Percentiles rank a stretch among this genome's conserved stretches.
These are phyloP conservation scores for Xestia rhomboidea DNA, from an alignment of 2,888 invertebrate species.

Conservation along the genomic window DNA sequence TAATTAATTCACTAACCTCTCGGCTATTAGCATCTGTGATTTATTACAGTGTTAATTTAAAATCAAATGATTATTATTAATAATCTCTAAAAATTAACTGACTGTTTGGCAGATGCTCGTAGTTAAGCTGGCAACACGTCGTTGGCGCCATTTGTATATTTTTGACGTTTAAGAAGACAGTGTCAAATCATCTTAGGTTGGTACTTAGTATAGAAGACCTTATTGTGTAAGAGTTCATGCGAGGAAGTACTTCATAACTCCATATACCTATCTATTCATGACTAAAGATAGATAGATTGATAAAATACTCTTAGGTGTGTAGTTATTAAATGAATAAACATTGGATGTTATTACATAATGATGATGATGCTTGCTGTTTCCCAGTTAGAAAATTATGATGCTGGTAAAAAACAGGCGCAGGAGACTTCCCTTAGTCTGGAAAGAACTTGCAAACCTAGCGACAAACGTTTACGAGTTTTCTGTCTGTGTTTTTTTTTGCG, in stretches of 20 bases:
- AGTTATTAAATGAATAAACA: neutral
- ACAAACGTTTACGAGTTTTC: neutral
- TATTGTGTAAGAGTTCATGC: neutral
- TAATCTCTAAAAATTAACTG: slow-evolving; percentile 46
- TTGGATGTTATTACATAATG: too few relatives aligned
- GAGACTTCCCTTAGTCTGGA: neutral
- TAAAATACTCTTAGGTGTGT: neutral
- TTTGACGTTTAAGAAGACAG: slow-evolving; percentile 1
- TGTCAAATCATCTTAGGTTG: slow-evolving; percentile 38
- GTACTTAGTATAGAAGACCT: neutral
- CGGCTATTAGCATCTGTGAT: slow-evolving; percentile 27
- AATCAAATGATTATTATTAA: slow-evolving; percentile 45
- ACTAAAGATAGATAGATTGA: neutral
- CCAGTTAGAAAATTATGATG: neutral
- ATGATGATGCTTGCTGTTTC: neutral
- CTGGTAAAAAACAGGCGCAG: neutral
- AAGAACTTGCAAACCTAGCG: neutral
- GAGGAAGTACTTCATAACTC: neutral
- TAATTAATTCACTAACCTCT: slow-evolving; percentile 51
- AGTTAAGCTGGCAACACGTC: slow-evolving; percentile 43
- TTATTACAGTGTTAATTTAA: slow-evolving; percentile 48
- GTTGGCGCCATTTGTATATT: slow-evolving; percentile 50
- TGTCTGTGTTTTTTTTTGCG: too few relatives aligned
- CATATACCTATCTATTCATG: neutral
- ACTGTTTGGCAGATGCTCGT: slow-evolving; percentile 40